Percentiles rank a stretch among this genome's conserved stretches.
phyloP scores from a whole-genome alignment of 2,797 vertebrate genomes.

The Phrynocephalus vlangalii region DNA sequence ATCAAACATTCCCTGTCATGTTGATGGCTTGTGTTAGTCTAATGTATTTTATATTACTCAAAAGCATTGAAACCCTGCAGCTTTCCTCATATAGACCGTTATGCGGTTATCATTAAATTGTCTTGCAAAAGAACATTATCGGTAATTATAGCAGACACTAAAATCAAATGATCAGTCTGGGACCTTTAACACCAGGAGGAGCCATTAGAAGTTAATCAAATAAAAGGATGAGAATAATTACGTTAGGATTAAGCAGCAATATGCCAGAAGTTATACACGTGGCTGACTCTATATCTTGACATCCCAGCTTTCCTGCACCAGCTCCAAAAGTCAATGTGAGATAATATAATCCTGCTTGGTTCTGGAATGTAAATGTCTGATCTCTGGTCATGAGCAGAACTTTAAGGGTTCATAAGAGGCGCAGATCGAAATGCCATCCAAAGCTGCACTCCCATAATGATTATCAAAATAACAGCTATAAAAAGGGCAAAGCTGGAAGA shows the following conservation, averaged over 20 bases:
- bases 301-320: constrained; percentile 74
- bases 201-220: constrained; percentile 99
- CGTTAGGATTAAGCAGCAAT: constrained; percentile 90
- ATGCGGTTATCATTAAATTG: constrained; percentile 87
- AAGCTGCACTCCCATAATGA: constrained; percentile 69
- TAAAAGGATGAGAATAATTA: constrained; percentile 99
- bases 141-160: constrained; percentile 97
- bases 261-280: constrained; percentile 85
- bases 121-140: constrained; percentile 95
- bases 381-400: constrained; percentile 73
- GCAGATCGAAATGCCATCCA: constrained; percentile 73
- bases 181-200: constrained; percentile 94
- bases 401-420: constrained; percentile 77
- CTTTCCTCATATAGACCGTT: constrained; percentile 88
- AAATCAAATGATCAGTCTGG: constrained; percentile 96
- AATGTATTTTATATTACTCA: constrained; percentile 89
- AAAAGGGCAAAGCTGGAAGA: constrained; percentile 68
- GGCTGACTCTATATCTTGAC: constrained; percentile 84
- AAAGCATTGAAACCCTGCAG: constrained; percentile 86
- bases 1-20: constrained; percentile 87
- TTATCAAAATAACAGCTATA: constrained; percentile 75
- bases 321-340: constrained; percentile 72
- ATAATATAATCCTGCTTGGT: constrained; percentile 80
- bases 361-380: constrained; percentile 77
- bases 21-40: constrained; percentile 87